Percentiles rank a stretch among this genome's conserved stretches.
Conservation (phyloP, 2,888 invertebrate species). For the Cryptocephalus moraei region DNA sequence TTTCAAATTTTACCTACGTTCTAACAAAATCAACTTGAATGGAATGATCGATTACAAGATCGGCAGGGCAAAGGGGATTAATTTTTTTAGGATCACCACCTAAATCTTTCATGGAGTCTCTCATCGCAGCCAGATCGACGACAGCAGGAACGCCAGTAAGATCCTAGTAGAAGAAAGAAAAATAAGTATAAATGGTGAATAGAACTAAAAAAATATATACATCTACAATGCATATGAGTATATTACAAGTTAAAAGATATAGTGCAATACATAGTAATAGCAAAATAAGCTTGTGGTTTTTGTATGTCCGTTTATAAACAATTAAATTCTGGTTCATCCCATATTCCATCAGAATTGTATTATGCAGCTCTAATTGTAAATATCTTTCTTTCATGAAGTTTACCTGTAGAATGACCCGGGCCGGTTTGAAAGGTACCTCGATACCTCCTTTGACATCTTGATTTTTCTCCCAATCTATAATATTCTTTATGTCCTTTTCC, state of each 20-base stretch:
- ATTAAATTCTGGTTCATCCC: no score
- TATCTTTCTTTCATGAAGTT: background rate
- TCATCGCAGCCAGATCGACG: conserved; percentile 98
- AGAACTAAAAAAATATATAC: background rate
- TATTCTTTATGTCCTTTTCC: conserved; percentile 75
- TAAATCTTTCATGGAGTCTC: conserved; percentile 81
- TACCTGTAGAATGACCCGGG: conserved; percentile 91
- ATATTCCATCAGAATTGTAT: no score
- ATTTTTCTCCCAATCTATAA: conserved; percentile 78
- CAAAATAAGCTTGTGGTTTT: no score
- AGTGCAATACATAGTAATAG: background rate
- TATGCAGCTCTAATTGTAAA: no score
- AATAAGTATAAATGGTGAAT: background rate
- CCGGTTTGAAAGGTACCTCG: conserved; percentile 94
- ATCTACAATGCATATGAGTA: background rate
- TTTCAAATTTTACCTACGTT: conserved; percentile 39
- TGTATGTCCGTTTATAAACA: no score
- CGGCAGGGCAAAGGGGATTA: conserved; percentile 95
- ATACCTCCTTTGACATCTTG: conserved; percentile 59
- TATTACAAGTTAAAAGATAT: background rate
- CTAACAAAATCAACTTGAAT: conserved; percentile 91
- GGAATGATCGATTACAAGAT: conserved; percentile 96
- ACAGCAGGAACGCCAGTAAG: conserved; percentile 97
- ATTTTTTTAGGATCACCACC: conserved; percentile 87
- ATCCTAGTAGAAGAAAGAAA: conserved; percentile 46